These are phyloP conservation scores for Canis aureus DNA, from an alignment of 2,113 vertebrate species.

Conservation along the genomic window DNA sequence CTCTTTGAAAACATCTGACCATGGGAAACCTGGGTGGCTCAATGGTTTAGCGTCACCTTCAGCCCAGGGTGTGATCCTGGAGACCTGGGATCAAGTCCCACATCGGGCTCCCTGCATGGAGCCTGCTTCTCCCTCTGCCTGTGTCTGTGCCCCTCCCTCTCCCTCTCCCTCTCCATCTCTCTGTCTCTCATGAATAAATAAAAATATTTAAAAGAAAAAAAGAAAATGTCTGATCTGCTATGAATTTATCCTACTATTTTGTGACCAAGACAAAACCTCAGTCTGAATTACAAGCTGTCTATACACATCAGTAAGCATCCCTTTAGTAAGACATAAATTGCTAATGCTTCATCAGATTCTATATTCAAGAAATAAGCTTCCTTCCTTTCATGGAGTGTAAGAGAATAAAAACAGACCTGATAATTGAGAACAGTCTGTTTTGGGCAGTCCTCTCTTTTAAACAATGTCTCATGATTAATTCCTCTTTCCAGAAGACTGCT, in stretches of 20 bases:
- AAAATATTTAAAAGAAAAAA: too few species aligned
- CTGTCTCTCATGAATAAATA: too few species aligned
- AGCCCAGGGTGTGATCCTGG: too few species aligned
- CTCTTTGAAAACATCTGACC: not conserved
- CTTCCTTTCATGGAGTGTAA: slow-evolving; percentile 43
- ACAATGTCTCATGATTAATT: slow-evolving; percentile 66
- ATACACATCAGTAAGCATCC: slow-evolving; percentile 53
- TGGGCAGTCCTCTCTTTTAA: slow-evolving; percentile 61
- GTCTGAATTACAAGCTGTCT: not conserved
- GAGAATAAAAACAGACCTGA: slow-evolving; percentile 56
- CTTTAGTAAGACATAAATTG: slow-evolving; percentile 62
- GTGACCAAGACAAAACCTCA: not conserved
- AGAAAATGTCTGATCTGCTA: not conserved
- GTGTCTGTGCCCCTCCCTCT: too few species aligned
- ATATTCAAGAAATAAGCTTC: slow-evolving; percentile 61
- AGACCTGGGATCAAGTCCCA: too few species aligned
- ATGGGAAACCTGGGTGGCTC: too few species aligned
- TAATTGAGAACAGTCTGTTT: slow-evolving; percentile 28
- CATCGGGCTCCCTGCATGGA: too few species aligned
- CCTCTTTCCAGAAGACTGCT: slow-evolving; percentile 50
- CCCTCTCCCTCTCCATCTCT: too few species aligned
- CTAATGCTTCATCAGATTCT: slow-evolving; percentile 13
- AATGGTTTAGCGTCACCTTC: too few species aligned
- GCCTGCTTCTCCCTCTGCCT: too few species aligned
- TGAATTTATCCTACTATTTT: not conserved